Percentiles rank a stretch among this genome's conserved stretches.
phyloP scores from a whole-genome alignment of 2,888 invertebrate genomes.

The Dryobota labecula region DNA sequence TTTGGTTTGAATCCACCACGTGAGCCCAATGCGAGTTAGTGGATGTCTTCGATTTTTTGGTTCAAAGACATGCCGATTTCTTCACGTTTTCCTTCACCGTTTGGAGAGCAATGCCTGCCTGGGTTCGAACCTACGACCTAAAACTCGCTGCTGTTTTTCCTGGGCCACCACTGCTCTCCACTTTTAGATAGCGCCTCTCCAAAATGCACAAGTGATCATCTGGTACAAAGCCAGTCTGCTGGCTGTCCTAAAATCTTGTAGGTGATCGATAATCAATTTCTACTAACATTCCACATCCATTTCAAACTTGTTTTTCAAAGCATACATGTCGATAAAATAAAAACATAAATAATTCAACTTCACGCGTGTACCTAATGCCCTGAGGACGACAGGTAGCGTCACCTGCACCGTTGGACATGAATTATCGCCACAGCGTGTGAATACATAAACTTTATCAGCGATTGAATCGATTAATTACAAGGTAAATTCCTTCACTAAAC shows the following conservation, averaged over 20 bases:
- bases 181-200: background rate
- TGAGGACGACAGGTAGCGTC: slow-evolving; percentile 24
- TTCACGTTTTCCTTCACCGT: no score
- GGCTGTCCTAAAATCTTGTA: background rate
- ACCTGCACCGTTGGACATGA: slow-evolving; percentile 9
- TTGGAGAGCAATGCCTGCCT: no score
- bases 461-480: slow-evolving; percentile 24
- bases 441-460: slow-evolving; percentile 23
- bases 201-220: background rate
- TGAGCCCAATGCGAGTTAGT: no score
- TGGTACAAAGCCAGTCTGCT: background rate
- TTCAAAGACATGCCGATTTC: no score
- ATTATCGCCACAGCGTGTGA: slow-evolving; percentile 24
- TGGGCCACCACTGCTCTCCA: no score
- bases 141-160: no score
- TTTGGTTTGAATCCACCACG: no score
- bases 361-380: slow-evolving; percentile 12
- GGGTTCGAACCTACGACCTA: no score
- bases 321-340: slow-evolving; percentile 7
- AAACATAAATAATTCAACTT: slow-evolving; percentile 34
- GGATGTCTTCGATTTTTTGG: no score
- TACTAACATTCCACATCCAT: background rate
- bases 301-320: slow-evolving; percentile 10
- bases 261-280: background rate
- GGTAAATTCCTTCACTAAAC: background rate